Evolutionary conservation across 2,797 vertebrate species (phyloP).

Genomic region (Ptychadena robeensis): DNA sequence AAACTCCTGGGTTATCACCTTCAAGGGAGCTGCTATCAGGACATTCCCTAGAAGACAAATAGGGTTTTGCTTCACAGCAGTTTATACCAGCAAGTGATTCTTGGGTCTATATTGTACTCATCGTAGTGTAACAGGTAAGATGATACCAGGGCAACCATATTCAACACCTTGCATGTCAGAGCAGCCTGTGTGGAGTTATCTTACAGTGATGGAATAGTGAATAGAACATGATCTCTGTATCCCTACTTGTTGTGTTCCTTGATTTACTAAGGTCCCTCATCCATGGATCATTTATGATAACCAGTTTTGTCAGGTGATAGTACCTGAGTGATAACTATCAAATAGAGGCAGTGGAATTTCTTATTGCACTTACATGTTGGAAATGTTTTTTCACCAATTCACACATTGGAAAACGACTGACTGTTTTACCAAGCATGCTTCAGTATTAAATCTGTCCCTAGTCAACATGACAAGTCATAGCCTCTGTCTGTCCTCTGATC

Average conservation of each 20-base stretch:
- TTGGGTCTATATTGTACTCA: conserved; percentile 41
- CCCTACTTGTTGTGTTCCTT: too few relatives aligned
- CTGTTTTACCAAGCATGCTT: too few relatives aligned
- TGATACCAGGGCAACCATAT: conserved; percentile 8
- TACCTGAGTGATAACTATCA: neutral
- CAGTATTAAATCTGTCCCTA: too few relatives aligned
- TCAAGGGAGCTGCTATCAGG: conserved; percentile 55
- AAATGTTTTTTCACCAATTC: too few relatives aligned
- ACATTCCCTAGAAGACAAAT: conserved; percentile 58
- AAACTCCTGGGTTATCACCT: conserved; percentile 58
- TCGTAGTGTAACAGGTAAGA: conserved; percentile 45
- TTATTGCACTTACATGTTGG: too few relatives aligned
- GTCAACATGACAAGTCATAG: neutral
- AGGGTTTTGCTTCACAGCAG: conserved; percentile 61
- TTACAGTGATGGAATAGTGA: neutral
- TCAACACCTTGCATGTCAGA: conserved; percentile 8
- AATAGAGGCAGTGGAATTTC: too few relatives aligned
- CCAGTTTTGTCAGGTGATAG: neutral
- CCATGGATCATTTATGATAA: neutral
- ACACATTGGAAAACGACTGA: too few relatives aligned
- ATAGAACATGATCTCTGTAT: too few relatives aligned
- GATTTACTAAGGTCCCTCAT: too few relatives aligned
- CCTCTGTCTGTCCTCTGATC: neutral
- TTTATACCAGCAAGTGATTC: conserved; percentile 48
- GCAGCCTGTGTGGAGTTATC: neutral